Base-by-base conservation (phyloP, 1,140 invertebrate species). In the Trichonephila clavipes region DNA sequence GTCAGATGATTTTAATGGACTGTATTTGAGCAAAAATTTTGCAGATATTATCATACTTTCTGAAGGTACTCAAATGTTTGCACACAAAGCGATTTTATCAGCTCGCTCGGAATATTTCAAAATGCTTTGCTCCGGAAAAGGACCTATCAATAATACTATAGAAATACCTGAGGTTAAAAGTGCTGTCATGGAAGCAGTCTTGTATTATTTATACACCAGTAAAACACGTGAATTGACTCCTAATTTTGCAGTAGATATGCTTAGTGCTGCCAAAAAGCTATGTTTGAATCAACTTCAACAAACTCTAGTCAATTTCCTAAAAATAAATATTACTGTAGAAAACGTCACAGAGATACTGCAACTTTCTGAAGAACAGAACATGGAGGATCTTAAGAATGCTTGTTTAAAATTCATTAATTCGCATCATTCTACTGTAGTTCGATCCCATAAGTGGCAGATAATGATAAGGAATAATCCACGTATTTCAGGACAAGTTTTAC, bases 71-170 rank as follows among this genome's bases (percentile, higher is more conserved):
- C 40, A 69, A n/a, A 28, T 89, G 12, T 51, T 14, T 4, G 64
- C 21, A 4, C 88, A 89, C n/a, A 89, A 72, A 44, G n/a, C 44
- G 5, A 24, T 89, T 72, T 72, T 89, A 59, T n/a, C 88, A 21
- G 64, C 88, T 51, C 88, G 88, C 7, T 89, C 88, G 28, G 88
- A 89, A 24, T 89, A 89, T 58, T 89, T 89, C 44, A 89, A 51
- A 89, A 59, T 58, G 2, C 21, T 69, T 69, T 85, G 83, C n/a
- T 58, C 44, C 58, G 83, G 58, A 28, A 66, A 59, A 69, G 66
- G 44, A 51, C 40, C 18, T 28, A 44, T 16, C 34, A 77, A 77
- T 58, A 34, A 58, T 19, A 14, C 34, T 14, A 10, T 89, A 59
- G 34, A 21, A 4, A 59, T 89, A 3, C 18, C 34, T 69, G 88